These are phyloP conservation scores for Lasioglossum lativentre DNA, from an alignment of 2,888 invertebrate species.

Conservation along the genomic window DNA sequence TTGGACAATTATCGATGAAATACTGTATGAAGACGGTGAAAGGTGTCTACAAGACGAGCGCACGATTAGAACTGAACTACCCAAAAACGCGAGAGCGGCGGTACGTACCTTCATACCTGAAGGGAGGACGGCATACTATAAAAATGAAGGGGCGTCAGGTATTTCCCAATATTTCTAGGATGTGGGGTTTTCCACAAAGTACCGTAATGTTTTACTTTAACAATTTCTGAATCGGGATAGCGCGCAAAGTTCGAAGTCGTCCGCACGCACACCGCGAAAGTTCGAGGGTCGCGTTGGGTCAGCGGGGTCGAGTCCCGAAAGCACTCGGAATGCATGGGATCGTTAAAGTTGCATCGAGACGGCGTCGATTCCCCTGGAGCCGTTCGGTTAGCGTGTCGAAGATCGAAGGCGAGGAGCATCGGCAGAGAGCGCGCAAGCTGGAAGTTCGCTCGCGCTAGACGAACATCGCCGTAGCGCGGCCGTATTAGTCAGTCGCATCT, in stretches of 20 bases:
- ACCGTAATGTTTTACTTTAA: no score
- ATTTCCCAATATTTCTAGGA: no score
- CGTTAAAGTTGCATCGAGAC: slow-evolving; percentile 21
- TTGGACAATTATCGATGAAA: no score
- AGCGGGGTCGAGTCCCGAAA: slow-evolving; percentile 19
- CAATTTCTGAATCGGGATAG: not conserved
- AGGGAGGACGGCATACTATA: no score
- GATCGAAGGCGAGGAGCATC: not conserved
- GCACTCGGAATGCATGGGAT: slow-evolving; percentile 9
- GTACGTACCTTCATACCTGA: no score
- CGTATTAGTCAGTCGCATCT: slow-evolving; percentile 69
- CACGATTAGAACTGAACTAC: no score
- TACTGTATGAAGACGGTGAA: no score
- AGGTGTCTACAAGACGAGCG: no score
- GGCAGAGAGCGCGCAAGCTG: slow-evolving; percentile 16
- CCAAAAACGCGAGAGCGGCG: no score
- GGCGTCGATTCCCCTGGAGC: not conserved
- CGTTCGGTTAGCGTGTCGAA: not conserved
- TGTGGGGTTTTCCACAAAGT: no score
- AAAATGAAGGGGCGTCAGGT: no score
- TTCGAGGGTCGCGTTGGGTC: not conserved
- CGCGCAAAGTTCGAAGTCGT: slow-evolving; percentile 5
- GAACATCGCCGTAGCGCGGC: slow-evolving; percentile 30
- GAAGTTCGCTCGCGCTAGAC: slow-evolving; percentile 48
- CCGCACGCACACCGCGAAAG: not conserved